A percentile compares a stretch with the other conserved stretches of the same genome.
phyloP scores from a whole-genome alignment of 2,888 invertebrate genomes.

The Hyles lineata region DNA sequence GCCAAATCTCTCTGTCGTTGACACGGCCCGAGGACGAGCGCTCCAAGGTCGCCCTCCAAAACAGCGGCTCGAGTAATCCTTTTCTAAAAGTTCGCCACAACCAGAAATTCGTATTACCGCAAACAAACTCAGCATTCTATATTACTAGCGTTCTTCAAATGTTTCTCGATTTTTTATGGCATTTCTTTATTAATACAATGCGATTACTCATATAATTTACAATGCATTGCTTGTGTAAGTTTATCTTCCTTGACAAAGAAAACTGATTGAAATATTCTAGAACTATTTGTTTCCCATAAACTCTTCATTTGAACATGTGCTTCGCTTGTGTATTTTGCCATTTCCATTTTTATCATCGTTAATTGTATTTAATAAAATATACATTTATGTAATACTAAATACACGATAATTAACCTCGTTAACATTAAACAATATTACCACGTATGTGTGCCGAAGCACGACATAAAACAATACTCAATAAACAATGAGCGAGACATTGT shows the following conservation, averaged over 20 bases:
- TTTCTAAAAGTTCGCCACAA: conserved; percentile 29
- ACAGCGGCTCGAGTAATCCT: conserved; percentile 52
- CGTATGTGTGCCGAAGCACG: conserved; percentile 20
- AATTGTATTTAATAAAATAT: background rate
- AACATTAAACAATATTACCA: conserved; percentile 32
- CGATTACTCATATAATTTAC: too few relatives aligned
- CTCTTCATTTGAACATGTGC: too few relatives aligned
- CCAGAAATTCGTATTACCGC: conserved; percentile 16
- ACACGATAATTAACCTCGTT: conserved; percentile 1
- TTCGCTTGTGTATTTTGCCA: too few relatives aligned
- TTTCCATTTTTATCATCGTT: too few relatives aligned
- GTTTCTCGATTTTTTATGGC: background rate
- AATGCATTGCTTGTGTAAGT: too few relatives aligned
- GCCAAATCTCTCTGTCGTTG: conserved; percentile 74
- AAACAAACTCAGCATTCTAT: background rate
- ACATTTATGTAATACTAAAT: background rate
- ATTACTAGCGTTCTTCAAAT: background rate
- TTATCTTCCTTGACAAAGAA: background rate
- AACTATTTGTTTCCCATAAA: too few relatives aligned
- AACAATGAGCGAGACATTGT: conserved; percentile 63
- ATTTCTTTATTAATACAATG: background rate
- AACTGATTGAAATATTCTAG: background rate
- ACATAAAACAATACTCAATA: conserved; percentile 51
- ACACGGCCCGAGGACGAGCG: conserved; percentile 76
- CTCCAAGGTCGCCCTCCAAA: conserved; percentile 73